phyloP scores from a whole-genome alignment of 2,113 vertebrate species.

The Todiramphus chloris region DNA sequence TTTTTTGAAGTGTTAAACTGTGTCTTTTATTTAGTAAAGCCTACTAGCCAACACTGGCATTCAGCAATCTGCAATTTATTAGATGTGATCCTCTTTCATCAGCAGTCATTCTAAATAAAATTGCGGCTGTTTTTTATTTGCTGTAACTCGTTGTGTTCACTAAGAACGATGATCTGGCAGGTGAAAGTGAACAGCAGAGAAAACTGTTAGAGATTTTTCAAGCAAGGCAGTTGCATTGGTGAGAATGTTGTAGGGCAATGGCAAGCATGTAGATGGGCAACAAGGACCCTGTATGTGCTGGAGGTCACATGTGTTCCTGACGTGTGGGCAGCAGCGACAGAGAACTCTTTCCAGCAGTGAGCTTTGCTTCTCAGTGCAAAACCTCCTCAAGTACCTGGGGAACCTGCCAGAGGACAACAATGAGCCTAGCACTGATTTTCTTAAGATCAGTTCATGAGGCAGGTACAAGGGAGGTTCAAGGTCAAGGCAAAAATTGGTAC shows the following conservation, averaged over 20 bases:
- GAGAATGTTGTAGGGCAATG: neutral
- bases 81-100: neutral
- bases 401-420: neutral
- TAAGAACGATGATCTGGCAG: neutral
- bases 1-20: conserved; percentile 32
- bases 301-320: neutral
- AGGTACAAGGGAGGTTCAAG: neutral
- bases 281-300: fast-evolving
- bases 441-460: neutral
- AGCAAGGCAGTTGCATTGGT: neutral
- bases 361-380: neutral
- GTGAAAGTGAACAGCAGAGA: neutral
- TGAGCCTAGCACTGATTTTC: neutral
- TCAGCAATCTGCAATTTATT: neutral
- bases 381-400: neutral
- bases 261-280: neutral
- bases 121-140: conserved; percentile 27
- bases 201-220: neutral
- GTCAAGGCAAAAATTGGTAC: neutral
- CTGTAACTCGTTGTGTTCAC: neutral
- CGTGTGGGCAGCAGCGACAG: fast-evolving
- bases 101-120: conserved; percentile 1
- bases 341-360: neutral
- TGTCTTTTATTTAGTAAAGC: conserved; percentile 1
- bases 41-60: neutral